These are phyloP conservation scores for Anarsia innoxiella DNA, from an alignment of 2,888 invertebrate genomes.

Conservation along the genomic window DNA sequence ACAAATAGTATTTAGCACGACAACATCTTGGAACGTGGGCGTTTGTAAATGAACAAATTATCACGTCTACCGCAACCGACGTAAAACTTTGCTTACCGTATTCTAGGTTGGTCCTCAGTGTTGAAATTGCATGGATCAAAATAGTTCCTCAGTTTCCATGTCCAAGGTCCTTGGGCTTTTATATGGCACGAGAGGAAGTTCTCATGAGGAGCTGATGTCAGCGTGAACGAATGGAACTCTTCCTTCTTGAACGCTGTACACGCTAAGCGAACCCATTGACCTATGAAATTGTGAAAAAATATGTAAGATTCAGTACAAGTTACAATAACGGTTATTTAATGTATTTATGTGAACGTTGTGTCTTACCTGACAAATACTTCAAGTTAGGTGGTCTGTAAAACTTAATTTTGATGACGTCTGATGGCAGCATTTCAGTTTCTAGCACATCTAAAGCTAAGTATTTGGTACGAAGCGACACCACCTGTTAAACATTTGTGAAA, in stretches of 20 bases:
- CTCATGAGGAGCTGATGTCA: constrained; percentile 97
- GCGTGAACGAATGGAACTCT: constrained; percentile 96
- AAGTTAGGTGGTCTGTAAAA: constrained; percentile 97
- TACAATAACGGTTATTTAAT: no score
- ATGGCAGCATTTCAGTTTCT: constrained; percentile 94
- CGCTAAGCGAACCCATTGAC: constrained; percentile 95
- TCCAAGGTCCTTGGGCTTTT: constrained; percentile 94
- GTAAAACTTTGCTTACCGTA: constrained; percentile 59
- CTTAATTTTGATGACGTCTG: constrained; percentile 94
- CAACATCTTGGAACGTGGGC: no score
- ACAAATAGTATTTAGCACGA: no score
- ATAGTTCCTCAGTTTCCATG: constrained; percentile 96
- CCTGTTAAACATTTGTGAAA: constrained; percentile 71
- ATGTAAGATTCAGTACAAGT: no score
- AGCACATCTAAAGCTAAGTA: constrained; percentile 94
- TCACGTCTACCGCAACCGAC: no score
- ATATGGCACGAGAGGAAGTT: constrained; percentile 96
- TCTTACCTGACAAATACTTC: constrained; percentile 85
- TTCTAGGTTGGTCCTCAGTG: constrained; percentile 89
- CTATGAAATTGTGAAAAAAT: constrained; percentile 43
- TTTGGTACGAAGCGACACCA: constrained; percentile 92
- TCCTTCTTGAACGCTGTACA: constrained; percentile 92
- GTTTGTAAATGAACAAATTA: no score
- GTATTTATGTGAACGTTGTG: no score
- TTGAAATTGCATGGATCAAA: constrained; percentile 95